Conservation (phyloP, 2,113 vertebrate species). For the Rhinoderma darwinii region DNA sequence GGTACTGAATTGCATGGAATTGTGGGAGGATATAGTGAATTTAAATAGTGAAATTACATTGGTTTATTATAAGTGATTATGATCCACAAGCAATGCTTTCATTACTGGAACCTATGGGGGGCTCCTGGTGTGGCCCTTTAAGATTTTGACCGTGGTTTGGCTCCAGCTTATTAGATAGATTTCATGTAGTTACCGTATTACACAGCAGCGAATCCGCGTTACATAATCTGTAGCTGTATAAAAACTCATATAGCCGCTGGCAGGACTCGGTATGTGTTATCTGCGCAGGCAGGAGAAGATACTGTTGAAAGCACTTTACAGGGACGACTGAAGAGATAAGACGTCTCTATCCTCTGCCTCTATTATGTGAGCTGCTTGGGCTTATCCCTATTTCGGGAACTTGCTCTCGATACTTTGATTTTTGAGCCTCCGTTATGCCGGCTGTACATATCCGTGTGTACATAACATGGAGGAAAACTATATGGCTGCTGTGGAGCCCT, state of each 20-base stretch:
- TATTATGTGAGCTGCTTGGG: not conserved
- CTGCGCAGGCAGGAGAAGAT: conserved; percentile 5
- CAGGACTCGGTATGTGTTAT: not conserved
- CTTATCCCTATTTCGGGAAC: not conserved
- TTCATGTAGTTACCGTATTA: not conserved
- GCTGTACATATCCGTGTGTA: not conserved
- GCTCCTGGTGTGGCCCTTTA: not conserved
- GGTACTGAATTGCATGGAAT: not conserved
- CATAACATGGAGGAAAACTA: not conserved
- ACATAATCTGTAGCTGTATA: not conserved
- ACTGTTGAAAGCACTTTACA: conserved; percentile 10
- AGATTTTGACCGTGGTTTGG: not conserved
- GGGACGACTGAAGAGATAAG: conserved; percentile 6
- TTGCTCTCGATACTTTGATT: not conserved
- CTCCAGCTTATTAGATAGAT: not conserved
- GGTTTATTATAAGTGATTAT: no score
- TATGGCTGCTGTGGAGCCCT: not conserved
- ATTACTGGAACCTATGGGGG: not conserved
- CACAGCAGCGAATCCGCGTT: not conserved
- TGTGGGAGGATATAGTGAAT: no score
- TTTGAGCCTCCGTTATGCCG: not conserved
- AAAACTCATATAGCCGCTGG: not conserved
- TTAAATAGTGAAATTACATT: not conserved
- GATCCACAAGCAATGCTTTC: no score
- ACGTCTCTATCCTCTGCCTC: conserved; percentile 9